Conservation (phyloP, 2,888 invertebrate species). For the Cheilosia variabilis region DNA sequence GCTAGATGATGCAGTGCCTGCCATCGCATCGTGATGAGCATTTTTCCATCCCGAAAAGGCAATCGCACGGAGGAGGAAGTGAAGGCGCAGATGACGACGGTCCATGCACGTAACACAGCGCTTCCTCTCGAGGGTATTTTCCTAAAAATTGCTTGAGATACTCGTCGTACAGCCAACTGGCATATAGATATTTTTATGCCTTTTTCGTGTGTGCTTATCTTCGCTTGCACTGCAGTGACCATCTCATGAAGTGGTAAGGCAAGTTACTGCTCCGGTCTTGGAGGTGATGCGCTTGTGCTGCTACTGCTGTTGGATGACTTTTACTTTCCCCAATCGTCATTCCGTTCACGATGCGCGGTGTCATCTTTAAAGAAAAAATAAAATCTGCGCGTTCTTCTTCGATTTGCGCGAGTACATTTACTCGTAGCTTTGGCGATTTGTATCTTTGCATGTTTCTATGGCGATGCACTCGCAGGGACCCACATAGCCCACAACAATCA, state of each 20-base stretch:
- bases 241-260: constrained; percentile 70
- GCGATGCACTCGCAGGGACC: constrained; percentile 33
- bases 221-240: constrained; percentile 61
- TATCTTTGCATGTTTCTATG: constrained; percentile 40
- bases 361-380: constrained; percentile 61
- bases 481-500: constrained; percentile 58
- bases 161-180: background rate
- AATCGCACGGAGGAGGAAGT: constrained; percentile 56
- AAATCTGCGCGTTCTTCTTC: constrained; percentile 61
- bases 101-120: constrained; percentile 56
- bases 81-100: constrained; percentile 35
- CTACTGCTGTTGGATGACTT: constrained; percentile 70
- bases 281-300: constrained; percentile 44
- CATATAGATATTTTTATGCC: constrained; percentile 36
- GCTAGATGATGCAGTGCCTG: constrained; percentile 22
- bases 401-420: constrained; percentile 50
- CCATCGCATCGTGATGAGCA: constrained; percentile 34
- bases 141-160: constrained; percentile 65
- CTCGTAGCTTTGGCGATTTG: constrained; percentile 45
- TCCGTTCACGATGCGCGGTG: constrained; percentile 72
- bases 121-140: constrained; percentile 73
- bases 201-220: constrained; percentile 69
- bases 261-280: constrained; percentile 64
- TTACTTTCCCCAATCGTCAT: constrained; percentile 76
- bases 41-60: constrained; percentile 12